A percentile compares a stretch with the other conserved stretches of the same genome.
These are phyloP conservation scores for Girardia tigrina DNA, from an alignment of 2,888 invertebrate species.

Conservation along the genomic window DNA sequence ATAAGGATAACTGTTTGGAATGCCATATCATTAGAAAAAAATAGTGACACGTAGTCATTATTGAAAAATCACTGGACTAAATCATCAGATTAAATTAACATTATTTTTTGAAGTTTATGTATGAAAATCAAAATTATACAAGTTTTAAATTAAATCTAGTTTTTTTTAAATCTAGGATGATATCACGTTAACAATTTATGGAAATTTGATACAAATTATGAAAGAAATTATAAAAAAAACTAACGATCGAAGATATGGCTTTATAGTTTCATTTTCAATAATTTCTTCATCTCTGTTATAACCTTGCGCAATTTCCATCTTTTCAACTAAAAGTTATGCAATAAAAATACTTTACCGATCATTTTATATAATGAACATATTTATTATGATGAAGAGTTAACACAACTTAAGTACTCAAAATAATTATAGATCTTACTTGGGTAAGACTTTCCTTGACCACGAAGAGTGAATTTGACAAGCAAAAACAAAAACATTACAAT, in stretches of 20 bases:
- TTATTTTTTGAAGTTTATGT: too few relatives aligned
- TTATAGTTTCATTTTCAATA: constrained; percentile 4
- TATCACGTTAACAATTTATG: too few relatives aligned
- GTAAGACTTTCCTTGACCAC: constrained; percentile 7
- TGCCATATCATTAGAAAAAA: too few relatives aligned
- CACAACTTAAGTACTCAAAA: not conserved
- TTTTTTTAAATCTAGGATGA: too few relatives aligned
- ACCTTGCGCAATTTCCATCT: not conserved
- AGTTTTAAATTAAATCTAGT: too few relatives aligned
- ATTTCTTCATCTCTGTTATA: constrained; percentile 12
- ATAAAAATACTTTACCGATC: not conserved
- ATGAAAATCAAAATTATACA: too few relatives aligned
- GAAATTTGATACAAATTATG: not conserved
- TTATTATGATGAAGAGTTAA: not conserved
- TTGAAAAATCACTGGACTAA: too few relatives aligned
- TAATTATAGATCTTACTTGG: not conserved
- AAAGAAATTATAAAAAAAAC: not conserved
- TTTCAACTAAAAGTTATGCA: too few relatives aligned
- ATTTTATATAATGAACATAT: not conserved
- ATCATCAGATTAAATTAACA: too few relatives aligned
- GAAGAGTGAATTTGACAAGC: not conserved
- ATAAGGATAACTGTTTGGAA: too few relatives aligned
- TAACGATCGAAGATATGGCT: constrained; percentile 18
- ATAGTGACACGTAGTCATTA: too few relatives aligned
- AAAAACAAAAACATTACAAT: constrained; percentile 15